These are phyloP conservation scores for Allacma fusca DNA, from an alignment of 2,888 invertebrate species.

Conservation along the genomic window DNA sequence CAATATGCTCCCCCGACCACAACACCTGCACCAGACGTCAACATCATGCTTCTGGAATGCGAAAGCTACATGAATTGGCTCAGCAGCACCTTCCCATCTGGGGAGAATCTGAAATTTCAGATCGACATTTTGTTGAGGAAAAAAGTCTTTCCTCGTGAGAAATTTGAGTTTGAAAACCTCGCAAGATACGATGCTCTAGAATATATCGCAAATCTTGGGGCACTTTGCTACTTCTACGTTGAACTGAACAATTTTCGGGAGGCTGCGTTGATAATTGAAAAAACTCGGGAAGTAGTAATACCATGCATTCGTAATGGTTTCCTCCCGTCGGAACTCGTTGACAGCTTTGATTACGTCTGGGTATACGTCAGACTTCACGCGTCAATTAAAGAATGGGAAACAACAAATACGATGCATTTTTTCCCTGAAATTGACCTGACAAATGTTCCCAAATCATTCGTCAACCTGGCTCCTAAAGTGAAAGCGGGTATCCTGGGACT, in stretches of 20 bases:
- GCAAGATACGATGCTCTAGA: not conserved
- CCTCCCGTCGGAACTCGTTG: not conserved
- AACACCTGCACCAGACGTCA: not conserved
- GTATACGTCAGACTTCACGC: constrained; percentile 23
- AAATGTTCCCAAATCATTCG: constrained; percentile 21
- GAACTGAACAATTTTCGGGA: constrained; percentile 14
- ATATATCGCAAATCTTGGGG: constrained; percentile 23
- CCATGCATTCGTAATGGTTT: constrained; percentile 1
- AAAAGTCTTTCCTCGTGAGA: not conserved
- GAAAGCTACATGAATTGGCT: constrained; percentile 28
- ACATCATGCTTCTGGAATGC: constrained; percentile 13
- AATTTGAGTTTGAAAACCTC: constrained; percentile 8
- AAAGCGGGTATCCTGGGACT: constrained; percentile 28
- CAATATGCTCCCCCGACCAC: no score
- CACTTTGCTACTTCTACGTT: constrained; percentile 23
- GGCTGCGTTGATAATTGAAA: not conserved
- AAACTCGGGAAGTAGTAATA: constrained; percentile 10
- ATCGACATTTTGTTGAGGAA: not conserved
- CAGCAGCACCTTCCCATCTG: not conserved
- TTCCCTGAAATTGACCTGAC: constrained; percentile 35
- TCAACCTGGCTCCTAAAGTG: constrained; percentile 7
- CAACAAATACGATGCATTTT: constrained; percentile 9
- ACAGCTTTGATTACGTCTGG: constrained; percentile 36
- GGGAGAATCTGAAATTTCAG: constrained; percentile 13
- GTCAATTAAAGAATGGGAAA: constrained; percentile 26